Evolutionary conservation across 2,797 vertebrate species (phyloP), one percentile per base, ranked within the genome.

Genomic region (Mastacembelus armatus): DNA sequence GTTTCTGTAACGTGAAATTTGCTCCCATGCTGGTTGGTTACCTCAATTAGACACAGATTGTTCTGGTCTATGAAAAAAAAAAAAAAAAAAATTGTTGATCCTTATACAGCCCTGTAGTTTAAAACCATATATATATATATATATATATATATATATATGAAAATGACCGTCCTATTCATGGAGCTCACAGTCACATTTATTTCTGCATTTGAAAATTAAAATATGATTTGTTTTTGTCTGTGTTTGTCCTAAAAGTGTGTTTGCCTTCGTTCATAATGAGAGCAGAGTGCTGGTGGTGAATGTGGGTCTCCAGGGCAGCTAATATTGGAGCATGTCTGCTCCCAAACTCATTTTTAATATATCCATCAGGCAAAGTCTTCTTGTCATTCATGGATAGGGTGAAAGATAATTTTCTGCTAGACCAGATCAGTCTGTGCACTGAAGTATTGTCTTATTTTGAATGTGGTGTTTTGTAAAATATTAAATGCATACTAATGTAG

Each of bases 361-460:
- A 52, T 65, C 49, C 5, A n/a, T 59, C 18, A 40, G 48, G 4
- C 42, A 45, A 33, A 43, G 22, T 42, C 33, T 50, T 65, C 67
- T 32, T 56, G 21, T 57, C 1, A 18, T 36, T 65, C 19, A 48
- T 40, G 14, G 52, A 43, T 30, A 40, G 54, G 50, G 32, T 38
- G 29, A 49, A 61, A 73, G n/a, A 62, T 36, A 12, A 66, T 78
- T 75, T 73, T 75, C 67, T 70, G 74, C 77, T 77, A 58, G 56
- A 48, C 52, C 56, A 68, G 75, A 78, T 36, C 30, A 22, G 33
- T 66, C 54, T 9, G 24, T 29, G 35, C 40, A 30, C 39, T 5
- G 10, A 48, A 4, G 15, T 49, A 15, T 48, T 55, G 50, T 30
- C 8, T 48, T 24, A 24, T 15, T 45, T 67, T 30, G 1, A 50